Evolutionary conservation across 2,888 invertebrate species (phyloP).

Genomic region (Bellardia bayeri): DNA sequence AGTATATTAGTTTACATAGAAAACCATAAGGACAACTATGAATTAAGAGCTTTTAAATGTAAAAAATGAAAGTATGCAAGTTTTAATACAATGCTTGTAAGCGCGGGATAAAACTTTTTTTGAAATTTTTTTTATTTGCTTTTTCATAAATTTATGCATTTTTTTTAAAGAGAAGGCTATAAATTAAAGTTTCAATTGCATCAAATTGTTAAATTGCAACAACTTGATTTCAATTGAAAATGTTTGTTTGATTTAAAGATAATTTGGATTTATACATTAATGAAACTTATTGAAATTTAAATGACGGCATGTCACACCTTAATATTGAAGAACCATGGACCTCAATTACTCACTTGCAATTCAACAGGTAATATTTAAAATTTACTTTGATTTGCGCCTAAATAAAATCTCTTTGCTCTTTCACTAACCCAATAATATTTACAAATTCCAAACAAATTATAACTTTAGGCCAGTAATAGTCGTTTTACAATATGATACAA

Average conservation of each 20-base stretch:
- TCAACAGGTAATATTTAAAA: no score
- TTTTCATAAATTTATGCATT: background rate
- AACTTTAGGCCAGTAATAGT: slow-evolving; percentile 38
- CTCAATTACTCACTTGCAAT: no score
- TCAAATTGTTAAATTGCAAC: no score
- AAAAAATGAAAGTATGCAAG: slow-evolving; percentile 31
- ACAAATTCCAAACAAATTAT: slow-evolving; percentile 28
- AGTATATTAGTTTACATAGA: slow-evolving; percentile 54
- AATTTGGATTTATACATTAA: no score
- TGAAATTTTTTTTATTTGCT: background rate
- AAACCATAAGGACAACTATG: slow-evolving; percentile 62
- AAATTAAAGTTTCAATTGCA: no score
- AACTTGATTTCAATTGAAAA: no score
- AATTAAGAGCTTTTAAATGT: slow-evolving; percentile 62
- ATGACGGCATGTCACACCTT: no score
- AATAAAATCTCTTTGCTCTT: background rate
- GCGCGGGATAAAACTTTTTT: background rate
- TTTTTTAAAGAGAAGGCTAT: background rate
- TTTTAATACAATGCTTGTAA: slow-evolving; percentile 9
- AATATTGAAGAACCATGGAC: no score
- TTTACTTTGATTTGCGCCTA: no score
- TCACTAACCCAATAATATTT: background rate
- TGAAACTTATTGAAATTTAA: no score
- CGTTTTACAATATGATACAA: slow-evolving; percentile 5
- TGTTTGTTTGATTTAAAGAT: no score